A percentile compares a stretch with the other conserved stretches of the same genome.
Conservation (phyloP, 2,888 invertebrate genomes). For the Gastracanthus pulcherrimus region DNA sequence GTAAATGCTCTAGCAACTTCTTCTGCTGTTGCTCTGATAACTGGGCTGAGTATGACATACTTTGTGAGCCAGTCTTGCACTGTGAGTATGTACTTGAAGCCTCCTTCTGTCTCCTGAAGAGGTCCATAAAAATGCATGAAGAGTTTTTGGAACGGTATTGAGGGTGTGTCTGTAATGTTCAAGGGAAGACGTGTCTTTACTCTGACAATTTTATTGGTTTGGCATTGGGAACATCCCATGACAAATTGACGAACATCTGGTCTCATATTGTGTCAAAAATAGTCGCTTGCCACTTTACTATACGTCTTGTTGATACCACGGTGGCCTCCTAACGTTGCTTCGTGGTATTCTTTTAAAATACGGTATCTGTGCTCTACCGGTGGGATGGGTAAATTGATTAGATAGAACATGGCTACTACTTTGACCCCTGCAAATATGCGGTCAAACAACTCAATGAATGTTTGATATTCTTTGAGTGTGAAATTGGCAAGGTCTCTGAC, state of each 20-base stretch:
- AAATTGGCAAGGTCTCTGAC: too few relatives aligned
- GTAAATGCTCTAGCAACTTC: constrained; percentile 1
- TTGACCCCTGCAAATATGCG: too few relatives aligned
- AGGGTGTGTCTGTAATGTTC: constrained; percentile 9
- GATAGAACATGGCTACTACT: too few relatives aligned
- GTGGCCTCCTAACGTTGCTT: background rate
- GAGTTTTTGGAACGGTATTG: background rate
- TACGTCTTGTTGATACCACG: background rate
- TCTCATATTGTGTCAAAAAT: too few relatives aligned
- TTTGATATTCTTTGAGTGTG: too few relatives aligned
- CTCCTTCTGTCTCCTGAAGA: background rate
- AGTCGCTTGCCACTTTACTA: too few relatives aligned
- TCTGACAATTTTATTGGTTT: background rate
- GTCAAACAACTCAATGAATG: too few relatives aligned
- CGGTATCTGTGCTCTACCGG: background rate
- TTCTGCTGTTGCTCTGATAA: background rate
- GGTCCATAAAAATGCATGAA: constrained; percentile 10
- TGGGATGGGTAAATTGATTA: too few relatives aligned
- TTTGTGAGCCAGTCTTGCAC: constrained; percentile 21
- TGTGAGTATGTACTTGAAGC: background rate
- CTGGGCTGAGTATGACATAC: constrained; percentile 18
- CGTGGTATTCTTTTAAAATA: background rate
- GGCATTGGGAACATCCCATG: background rate
- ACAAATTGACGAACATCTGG: constrained; percentile 7
- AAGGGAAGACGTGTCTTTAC: background rate